Base-by-base conservation (phyloP, 2,888 invertebrate genomes). In the Agonopterix subpropinquella region DNA sequence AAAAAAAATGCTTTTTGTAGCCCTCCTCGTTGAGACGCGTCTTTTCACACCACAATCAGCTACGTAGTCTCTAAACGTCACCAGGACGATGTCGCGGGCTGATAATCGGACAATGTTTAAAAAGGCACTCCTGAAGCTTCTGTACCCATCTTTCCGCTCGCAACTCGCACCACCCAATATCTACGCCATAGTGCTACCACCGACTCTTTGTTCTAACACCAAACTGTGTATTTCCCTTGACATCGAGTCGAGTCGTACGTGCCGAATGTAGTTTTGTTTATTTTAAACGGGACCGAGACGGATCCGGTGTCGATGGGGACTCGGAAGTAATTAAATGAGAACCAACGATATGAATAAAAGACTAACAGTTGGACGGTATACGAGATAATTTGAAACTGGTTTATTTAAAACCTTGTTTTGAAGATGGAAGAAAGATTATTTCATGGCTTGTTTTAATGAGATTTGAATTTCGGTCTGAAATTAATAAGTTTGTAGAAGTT, bases 281-380 rank as follows among this genome's bases (percentile, higher is more conserved):
- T 59, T 62, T 63, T 57, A 52, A 49, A 51, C 49, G 44, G 35
- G 41, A 11, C 44, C 48, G 43, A 47, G 52, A 49, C 44, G 55
- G 55, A 59, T 59, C 56, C 56, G 51, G 54, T 54, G 56, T 54
- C 62, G 48, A 44, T 53, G 52, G 45, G 45, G 55, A 55, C 55
- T 53, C 58, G 65, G 64, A 67, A 61, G 60, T 60, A 62, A 69
- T 69, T 67, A 67, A 62, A 62, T 47, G 48, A 39, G 41, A 28
- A 8, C 44, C n/a, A 28, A 28, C 47, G 43, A 47, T 43, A 47
- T 47, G 43, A 43, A 47, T 43, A 47, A 41, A 28, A 43, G 43
- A 8, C 41, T 18, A 28, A 41, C 47, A 43, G 43, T 15, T 36
- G 47, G 18, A 11, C 36, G 11, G 2, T 28, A 41, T 11, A n/a